Evolutionary conservation across 2,888 invertebrate species (phyloP).

Genomic region (Nomada ruficornis): DNA sequence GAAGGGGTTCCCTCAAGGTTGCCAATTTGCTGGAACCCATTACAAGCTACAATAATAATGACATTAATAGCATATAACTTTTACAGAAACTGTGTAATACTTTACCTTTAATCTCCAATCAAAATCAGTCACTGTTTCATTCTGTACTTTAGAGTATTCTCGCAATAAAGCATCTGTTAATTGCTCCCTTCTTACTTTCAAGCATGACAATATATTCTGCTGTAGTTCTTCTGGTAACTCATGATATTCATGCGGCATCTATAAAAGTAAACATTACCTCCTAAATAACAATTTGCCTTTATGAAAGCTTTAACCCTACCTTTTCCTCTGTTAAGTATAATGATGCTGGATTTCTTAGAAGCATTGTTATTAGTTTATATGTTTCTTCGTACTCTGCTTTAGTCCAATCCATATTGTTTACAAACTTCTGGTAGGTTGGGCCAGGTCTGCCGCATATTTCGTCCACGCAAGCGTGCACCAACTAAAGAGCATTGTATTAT

Average conservation of each 20-base stretch:
- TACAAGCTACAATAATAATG: slow-evolving; percentile 80
- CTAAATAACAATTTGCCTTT: background rate
- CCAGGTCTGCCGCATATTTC: slow-evolving; percentile 80
- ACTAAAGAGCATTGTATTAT: slow-evolving; percentile 61
- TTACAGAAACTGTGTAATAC: background rate
- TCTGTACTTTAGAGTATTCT: slow-evolving; percentile 77
- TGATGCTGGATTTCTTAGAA: slow-evolving; percentile 75
- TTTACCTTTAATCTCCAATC: slow-evolving; percentile 85
- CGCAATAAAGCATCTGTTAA: slow-evolving; percentile 74
- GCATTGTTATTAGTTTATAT: slow-evolving; percentile 69
- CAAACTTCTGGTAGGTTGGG: slow-evolving; percentile 74
- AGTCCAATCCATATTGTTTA: slow-evolving; percentile 76
- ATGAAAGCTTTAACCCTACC: slow-evolving; percentile 59
- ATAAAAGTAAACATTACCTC: background rate
- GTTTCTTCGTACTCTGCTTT: slow-evolving; percentile 74
- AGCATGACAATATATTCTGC: slow-evolving; percentile 72
- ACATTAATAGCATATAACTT: background rate
- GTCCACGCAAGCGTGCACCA: slow-evolving; percentile 79
- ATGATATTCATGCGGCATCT: slow-evolving; percentile 80
- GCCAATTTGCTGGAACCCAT: slow-evolving; percentile 85
- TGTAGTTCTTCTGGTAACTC: slow-evolving; percentile 78
- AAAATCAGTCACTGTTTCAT: slow-evolving; percentile 83
- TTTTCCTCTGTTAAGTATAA: slow-evolving; percentile 77
- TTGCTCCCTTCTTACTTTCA: slow-evolving; percentile 75
- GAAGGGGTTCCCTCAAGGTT: slow-evolving; percentile 84